Evolutionary conservation across 2,888 invertebrate species (phyloP), one percentile per base, ranked within the genome.

Genomic region (Zhengitettix transpicula): DNA sequence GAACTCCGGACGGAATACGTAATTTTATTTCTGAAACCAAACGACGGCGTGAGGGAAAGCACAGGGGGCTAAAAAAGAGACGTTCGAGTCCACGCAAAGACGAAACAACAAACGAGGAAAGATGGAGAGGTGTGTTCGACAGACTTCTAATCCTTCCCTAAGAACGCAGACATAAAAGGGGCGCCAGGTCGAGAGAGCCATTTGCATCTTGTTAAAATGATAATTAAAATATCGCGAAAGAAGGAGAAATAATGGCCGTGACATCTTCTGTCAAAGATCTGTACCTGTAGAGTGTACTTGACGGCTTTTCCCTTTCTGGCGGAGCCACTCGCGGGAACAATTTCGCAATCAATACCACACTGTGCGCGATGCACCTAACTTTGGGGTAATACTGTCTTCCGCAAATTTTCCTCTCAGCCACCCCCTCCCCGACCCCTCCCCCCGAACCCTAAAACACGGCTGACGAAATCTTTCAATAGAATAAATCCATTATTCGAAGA

Each of bases 131-230:
- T 14, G 58, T 47, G 40, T 59, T 57, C 54, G 57, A 62, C 54
- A 57, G 28, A 28, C 28, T 28, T 28, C 28, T 28, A 28, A 28
- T 28, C 28, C 28, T 28, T 28, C 28, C 28, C 28, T 28, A 28
- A 28, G 28, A 28, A 28, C 28, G 28, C 28, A 28, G 28, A 28
- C 28, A 28, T 28, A 28, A 28, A 53, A 12, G 53, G 42, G 47
- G 56, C 28, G 28, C 28, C 28, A 28, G 28, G 28, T 28, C 28
- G 28, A 28, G 58, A 53, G 52, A 44, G 42, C 58, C 60, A 62
- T 62, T 62, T 62, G 60, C 62, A 62, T 62, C 62, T 60, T 58
- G 62, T 62, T 62, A 62, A 62, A 60, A 60, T 55, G 60, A 62
- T 62, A 62, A 62, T 62, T 62, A 62, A 62, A 62, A 62, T 60